These are phyloP conservation scores for Clepsis dumicolana DNA, from an alignment of 2,888 invertebrate species.

Conservation along the genomic window DNA sequence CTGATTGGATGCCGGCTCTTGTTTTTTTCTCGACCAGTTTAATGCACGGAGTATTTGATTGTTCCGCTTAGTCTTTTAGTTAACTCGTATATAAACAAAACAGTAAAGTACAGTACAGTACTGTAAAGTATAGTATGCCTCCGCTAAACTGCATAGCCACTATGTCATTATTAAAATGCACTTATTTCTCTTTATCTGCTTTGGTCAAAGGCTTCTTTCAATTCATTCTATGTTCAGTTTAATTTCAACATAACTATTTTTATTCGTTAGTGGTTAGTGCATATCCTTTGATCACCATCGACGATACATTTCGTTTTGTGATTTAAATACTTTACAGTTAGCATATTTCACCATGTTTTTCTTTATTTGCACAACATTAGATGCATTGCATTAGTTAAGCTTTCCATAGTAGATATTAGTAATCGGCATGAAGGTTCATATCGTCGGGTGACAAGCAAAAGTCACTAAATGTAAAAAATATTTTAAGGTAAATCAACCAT, in stretches of 20 bases:
- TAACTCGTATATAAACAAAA: no score
- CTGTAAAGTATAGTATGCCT: no score
- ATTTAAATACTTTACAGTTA: neutral
- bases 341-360: neutral
- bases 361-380: neutral
- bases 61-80: no score
- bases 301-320: no score
- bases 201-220: neutral
- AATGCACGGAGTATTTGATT: conserved; percentile 1
- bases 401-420: neutral
- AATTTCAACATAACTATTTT: neutral
- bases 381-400: neutral
- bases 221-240: neutral
- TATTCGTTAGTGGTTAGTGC: no score
- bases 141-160: no score
- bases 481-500: no score
- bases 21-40: neutral
- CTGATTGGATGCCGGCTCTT: neutral
- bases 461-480: no score
- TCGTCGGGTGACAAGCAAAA: no score
- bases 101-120: no score
- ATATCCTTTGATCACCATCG: no score
- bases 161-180: neutral
- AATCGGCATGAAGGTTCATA: no score
- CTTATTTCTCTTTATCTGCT: neutral